phyloP scores from a whole-genome alignment of 2,888 invertebrate genomes.

The Electrophaes corylata region DNA sequence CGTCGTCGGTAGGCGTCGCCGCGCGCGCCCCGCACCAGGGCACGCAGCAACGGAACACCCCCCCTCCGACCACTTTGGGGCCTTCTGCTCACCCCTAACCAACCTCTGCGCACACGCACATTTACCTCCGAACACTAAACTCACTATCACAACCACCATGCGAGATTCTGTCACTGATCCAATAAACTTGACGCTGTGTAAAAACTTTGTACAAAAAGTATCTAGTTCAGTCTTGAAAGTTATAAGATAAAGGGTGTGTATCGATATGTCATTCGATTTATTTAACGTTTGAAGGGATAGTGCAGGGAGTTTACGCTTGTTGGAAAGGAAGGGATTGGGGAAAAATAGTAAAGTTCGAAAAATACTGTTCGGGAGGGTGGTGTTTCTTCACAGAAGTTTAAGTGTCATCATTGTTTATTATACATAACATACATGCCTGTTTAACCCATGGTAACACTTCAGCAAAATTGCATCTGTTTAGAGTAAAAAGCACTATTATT shows the following conservation, averaged over 20 bases:
- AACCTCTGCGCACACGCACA: constrained; percentile 75
- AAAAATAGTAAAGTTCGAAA: constrained; percentile 42
- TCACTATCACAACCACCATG: constrained; percentile 32
- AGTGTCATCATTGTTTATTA: constrained; percentile 39
- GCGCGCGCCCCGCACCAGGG: constrained; percentile 91
- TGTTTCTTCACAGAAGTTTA: constrained; percentile 38
- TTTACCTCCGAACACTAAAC: constrained; percentile 55
- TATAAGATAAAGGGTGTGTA: constrained; percentile 57
- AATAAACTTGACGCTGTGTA: constrained; percentile 31
- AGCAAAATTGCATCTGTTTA: constrained; percentile 33
- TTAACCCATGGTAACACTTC: constrained; percentile 49
- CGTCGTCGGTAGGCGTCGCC: constrained; percentile 87
- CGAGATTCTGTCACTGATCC: constrained; percentile 18
- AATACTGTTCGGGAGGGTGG: constrained; percentile 38
- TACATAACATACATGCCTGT: constrained; percentile 37
- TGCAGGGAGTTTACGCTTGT: constrained; percentile 29
- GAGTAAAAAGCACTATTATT: constrained; percentile 26
- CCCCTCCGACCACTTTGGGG: constrained; percentile 89
- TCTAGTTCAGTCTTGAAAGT: constrained; percentile 69
- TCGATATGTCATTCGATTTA: constrained; percentile 71
- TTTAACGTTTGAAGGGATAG: constrained; percentile 40
- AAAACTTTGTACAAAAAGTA: constrained; percentile 32
- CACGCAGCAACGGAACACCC: constrained; percentile 93
- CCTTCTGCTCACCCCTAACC: constrained; percentile 71
- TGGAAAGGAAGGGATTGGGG: constrained; percentile 40